Evolutionary conservation across 2,797 vertebrate species (phyloP).

Genomic region (Onychomys arenicola): DNA sequence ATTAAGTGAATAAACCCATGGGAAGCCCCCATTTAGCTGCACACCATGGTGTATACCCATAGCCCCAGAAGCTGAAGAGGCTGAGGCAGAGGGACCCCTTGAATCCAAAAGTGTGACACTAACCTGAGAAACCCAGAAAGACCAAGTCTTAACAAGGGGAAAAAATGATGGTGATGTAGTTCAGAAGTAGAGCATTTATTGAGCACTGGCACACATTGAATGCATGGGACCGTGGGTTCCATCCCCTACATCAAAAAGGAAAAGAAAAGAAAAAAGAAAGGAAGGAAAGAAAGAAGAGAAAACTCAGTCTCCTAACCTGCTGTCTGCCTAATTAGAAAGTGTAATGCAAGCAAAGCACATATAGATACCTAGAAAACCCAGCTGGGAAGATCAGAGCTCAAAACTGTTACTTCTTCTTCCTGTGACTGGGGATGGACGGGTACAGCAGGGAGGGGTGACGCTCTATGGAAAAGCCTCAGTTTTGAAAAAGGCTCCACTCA

Average conservation of each 20-base stretch:
- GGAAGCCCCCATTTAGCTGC: background rate
- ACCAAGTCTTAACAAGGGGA: background rate
- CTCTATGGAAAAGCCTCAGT: background rate
- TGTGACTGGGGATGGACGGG: background rate
- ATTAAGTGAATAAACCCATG: constrained; percentile 14
- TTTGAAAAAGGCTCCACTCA: background rate
- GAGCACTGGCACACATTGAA: background rate
- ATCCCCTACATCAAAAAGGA: background rate
- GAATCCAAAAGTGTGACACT: background rate
- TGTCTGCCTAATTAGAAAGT: constrained; percentile 46
- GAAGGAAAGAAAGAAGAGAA: background rate
- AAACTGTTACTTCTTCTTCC: background rate
- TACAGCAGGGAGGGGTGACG: background rate
- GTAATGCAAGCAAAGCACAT: background rate
- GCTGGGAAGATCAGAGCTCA: background rate
- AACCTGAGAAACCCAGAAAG: background rate
- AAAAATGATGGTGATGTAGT: too few species aligned
- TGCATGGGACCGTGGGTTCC: background rate
- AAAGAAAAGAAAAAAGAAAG: background rate
- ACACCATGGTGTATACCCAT: background rate
- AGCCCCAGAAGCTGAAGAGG: background rate
- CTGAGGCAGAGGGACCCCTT: background rate
- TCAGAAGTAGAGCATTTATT: background rate
- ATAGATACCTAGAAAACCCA: constrained; percentile 9
- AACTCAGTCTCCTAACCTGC: background rate